Conservation (phyloP, 1,140 invertebrate genomes). For the Kradibia gibbosae region DNA sequence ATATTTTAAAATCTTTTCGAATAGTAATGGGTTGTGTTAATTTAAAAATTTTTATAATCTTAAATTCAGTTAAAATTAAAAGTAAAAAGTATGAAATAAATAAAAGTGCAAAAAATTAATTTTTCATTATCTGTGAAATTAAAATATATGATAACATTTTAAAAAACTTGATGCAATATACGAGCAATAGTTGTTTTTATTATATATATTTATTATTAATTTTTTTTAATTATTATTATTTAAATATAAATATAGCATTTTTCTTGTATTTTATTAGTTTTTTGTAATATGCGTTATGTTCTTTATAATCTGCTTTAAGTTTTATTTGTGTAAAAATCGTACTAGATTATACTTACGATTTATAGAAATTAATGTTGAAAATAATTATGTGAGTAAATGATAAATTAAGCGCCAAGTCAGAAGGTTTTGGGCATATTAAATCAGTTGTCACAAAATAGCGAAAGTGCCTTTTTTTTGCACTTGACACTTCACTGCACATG, state of each 20-base stretch:
- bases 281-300: conserved; percentile 14
- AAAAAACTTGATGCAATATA: conserved; percentile 40
- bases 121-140: conserved; percentile 32
- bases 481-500: conserved; percentile 68
- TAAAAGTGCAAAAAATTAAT: conserved; percentile 17
- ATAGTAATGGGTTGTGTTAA: conserved; percentile 36
- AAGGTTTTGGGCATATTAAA: conserved; percentile 55
- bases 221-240: too few species aligned
- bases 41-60: conserved; percentile 39
- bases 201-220: conserved; percentile 30
- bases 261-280: not conserved
- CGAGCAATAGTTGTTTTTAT: conserved; percentile 43
- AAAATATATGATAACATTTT: conserved; percentile 9
- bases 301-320: conserved; percentile 2
- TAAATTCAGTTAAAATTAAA: conserved; percentile 27
- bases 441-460: conserved; percentile 59
- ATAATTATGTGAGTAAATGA: conserved; percentile 38
- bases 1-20: conserved; percentile 13
- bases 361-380: not conserved
- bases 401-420: conserved; percentile 45
- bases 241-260: too few species aligned
- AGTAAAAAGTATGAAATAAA: conserved; percentile 3
- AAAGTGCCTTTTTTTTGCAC: conserved; percentile 73
- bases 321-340: conserved; percentile 47
- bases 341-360: conserved; percentile 33